These are phyloP conservation scores for Falco novaeseelandiae DNA, from an alignment of 2,797 vertebrate species.

Conservation along the genomic window DNA sequence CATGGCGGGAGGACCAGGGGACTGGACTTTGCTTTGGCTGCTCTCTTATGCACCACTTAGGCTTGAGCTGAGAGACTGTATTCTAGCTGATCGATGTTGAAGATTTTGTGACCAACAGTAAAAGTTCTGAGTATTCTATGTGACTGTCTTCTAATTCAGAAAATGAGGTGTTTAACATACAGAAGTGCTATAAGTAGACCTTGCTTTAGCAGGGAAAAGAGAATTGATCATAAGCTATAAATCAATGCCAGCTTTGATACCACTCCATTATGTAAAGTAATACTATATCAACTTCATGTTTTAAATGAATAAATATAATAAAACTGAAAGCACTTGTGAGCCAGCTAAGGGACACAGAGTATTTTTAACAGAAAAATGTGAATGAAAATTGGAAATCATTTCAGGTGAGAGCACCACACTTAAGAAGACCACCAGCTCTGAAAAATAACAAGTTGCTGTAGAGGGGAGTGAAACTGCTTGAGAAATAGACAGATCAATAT, in stretches of 20 bases:
- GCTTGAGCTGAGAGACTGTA: not conserved
- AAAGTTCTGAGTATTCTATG: not conserved
- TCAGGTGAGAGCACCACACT: not conserved
- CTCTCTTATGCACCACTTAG: not conserved
- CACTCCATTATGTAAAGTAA: not conserved
- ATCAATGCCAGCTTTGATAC: not conserved
- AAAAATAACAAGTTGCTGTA: not conserved
- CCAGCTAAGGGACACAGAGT: not conserved
- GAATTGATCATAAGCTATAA: not conserved
- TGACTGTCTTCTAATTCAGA: not conserved
- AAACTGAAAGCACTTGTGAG: not conserved
- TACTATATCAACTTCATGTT: not conserved
- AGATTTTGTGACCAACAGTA: not conserved
- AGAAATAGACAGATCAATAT: not conserved
- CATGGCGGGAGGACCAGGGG: not conserved
- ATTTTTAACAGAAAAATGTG: not conserved
- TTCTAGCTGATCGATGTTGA: not conserved
- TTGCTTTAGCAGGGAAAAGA: not conserved
- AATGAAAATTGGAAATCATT: not conserved
- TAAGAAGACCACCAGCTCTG: not conserved
- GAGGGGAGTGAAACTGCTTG: not conserved
- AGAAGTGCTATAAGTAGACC: not conserved
- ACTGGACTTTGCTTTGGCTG: not conserved
- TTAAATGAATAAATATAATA: not conserved
- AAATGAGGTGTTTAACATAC: not conserved